phyloP scores from a whole-genome alignment of 2,888 invertebrate species.

The Nephrotoma appendiculata region DNA sequence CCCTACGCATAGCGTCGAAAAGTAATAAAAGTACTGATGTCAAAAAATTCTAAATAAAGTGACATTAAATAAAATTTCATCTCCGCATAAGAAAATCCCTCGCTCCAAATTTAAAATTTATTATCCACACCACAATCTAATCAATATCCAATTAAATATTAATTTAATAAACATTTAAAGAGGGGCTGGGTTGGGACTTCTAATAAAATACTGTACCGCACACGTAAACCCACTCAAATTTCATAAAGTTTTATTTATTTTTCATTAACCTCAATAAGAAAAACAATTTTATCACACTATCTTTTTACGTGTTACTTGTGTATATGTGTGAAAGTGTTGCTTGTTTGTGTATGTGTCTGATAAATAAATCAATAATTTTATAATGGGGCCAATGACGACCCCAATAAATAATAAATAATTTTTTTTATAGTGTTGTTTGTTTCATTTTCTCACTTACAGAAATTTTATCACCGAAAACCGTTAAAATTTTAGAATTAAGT shows the following conservation, averaged over 20 bases:
- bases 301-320: not conserved
- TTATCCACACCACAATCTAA: not conserved
- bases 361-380: not conserved
- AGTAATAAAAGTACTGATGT: not conserved
- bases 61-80: not conserved
- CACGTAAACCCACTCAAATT: not conserved
- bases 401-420: not conserved
- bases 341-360: not conserved
- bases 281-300: not conserved
- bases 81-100: not conserved
- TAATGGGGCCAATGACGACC: not conserved
- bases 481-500: slow-evolving; percentile 4
- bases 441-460: not conserved
- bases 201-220: not conserved
- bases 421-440: not conserved
- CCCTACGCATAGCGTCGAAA: not conserved
- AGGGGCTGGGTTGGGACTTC: too few relatives aligned
- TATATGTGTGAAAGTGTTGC: not conserved
- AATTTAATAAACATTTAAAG: not conserved
- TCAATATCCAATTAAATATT: not conserved
- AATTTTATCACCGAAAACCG: slow-evolving; percentile 4
- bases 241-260: not conserved
- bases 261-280: not conserved
- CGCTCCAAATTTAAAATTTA: not conserved
- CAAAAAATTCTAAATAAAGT: not conserved